Conservation (phyloP, 2,113 vertebrate species). For the Ptychochromis oligacanthus region DNA sequence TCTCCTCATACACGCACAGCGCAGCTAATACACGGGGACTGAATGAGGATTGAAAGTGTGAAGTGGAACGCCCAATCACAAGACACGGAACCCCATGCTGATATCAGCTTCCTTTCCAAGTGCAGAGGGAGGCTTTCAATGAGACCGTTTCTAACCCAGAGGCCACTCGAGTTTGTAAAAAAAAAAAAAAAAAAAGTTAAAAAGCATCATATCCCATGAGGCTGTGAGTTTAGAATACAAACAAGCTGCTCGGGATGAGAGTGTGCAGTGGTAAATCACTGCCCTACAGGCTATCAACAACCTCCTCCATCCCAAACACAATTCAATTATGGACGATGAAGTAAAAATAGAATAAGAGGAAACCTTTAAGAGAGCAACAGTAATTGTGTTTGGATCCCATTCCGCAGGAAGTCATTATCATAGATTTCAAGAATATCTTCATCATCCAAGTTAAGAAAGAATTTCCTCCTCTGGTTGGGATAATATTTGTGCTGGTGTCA, state of each 20-base stretch:
- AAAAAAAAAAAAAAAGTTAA: neutral
- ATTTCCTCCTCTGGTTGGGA: conserved; percentile 73
- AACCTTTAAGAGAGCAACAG: conserved; percentile 70
- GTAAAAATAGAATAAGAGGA: conserved; percentile 68
- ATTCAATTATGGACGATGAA: conserved; percentile 69
- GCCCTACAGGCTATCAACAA: conserved; percentile 65
- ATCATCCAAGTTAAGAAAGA: conserved; percentile 73
- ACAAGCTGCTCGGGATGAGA: conserved; percentile 63
- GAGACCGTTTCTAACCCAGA: conserved; percentile 32
- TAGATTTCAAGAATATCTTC: conserved; percentile 75
- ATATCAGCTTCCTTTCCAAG: conserved; percentile 53
- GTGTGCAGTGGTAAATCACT: conserved; percentile 65
- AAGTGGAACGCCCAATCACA: conserved; percentile 58
- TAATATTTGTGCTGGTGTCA: conserved; percentile 79
- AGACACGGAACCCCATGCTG: conserved; percentile 35
- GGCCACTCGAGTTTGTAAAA: conserved; percentile 27
- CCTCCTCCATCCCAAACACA: conserved; percentile 66
- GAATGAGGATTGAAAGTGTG: conserved; percentile 52
- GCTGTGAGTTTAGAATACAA: conserved; percentile 69
- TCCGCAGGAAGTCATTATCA: conserved; percentile 78
- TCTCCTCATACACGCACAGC: conserved; percentile 41
- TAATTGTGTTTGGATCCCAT: conserved; percentile 76
- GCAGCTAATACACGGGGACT: conserved; percentile 54
- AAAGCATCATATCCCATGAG: conserved; percentile 61
- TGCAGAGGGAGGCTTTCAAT: conserved; percentile 36